Conservation (phyloP, 2,888 invertebrate genomes). For the Sphaerophoria taeniata region DNA sequence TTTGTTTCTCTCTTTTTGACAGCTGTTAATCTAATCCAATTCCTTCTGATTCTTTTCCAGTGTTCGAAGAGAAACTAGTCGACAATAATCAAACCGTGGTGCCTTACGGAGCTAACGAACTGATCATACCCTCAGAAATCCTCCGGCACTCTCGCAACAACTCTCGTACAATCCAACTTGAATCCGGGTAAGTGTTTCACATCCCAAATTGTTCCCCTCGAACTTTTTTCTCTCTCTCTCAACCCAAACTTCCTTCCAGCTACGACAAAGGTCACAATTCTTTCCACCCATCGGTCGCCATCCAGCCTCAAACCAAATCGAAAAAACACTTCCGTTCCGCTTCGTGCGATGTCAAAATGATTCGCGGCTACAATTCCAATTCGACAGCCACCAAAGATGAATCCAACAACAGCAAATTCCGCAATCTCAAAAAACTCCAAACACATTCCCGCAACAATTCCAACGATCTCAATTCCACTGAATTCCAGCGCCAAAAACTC, state of each 20-base stretch:
- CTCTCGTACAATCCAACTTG: constrained; percentile 86
- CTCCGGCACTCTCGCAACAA: constrained; percentile 85
- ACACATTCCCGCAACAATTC: constrained; percentile 83
- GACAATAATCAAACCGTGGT: constrained; percentile 82
- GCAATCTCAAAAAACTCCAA: constrained; percentile 81
- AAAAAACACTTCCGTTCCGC: constrained; percentile 83
- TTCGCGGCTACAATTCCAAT: constrained; percentile 78
- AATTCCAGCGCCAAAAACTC: constrained; percentile 78
- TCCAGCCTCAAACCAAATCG: constrained; percentile 80
- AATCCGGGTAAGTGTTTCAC: constrained; percentile 83
- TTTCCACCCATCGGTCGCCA: constrained; percentile 74
- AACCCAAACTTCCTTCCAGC: constrained; percentile 75
- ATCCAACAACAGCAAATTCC: constrained; percentile 77
- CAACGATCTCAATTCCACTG: constrained; percentile 80
- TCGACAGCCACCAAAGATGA: constrained; percentile 80
- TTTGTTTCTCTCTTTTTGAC: neutral
- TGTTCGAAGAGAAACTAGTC: constrained; percentile 88
- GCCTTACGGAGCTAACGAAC: constrained; percentile 78
- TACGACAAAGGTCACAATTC: constrained; percentile 81
- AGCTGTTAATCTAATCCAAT: neutral
- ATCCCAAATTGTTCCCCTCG: neutral
- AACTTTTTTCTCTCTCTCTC: too few species aligned
- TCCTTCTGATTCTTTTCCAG: constrained; percentile 81
- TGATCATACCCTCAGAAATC: constrained; percentile 80
- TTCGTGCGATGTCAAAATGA: constrained; percentile 83